These are phyloP conservation scores for Hoplostethus mediterraneus DNA, from an alignment of 2,797 vertebrate genomes.

Conservation along the genomic window DNA sequence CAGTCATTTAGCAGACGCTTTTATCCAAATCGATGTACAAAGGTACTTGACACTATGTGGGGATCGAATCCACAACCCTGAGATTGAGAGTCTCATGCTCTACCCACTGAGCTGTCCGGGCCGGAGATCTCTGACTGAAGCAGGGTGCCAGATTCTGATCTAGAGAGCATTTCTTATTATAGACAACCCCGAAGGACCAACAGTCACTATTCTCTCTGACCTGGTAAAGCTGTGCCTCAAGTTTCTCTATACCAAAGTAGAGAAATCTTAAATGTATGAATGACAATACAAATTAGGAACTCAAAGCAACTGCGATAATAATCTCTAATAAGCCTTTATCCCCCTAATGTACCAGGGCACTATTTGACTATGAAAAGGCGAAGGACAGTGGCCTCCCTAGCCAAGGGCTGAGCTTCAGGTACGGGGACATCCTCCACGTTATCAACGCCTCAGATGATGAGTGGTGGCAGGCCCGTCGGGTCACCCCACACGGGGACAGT, in stretches of 20 bases:
- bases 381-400: slow-evolving; percentile 98
- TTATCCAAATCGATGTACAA: too few species aligned
- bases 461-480: slow-evolving; percentile 97
- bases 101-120: too few species aligned
- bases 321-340: neutral
- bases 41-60: too few species aligned
- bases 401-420: slow-evolving; percentile 97
- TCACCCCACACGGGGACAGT: slow-evolving; percentile 93
- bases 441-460: slow-evolving; percentile 98
- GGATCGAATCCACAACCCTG: too few species aligned
- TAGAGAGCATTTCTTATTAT: slow-evolving; percentile 40
- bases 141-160: slow-evolving; percentile 4
- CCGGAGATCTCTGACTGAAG: slow-evolving; percentile 18
- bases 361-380: slow-evolving; percentile 97
- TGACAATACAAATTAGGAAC: neutral
- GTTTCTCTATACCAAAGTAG: slow-evolving; percentile 7
- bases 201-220: slow-evolving; percentile 34
- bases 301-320: neutral
- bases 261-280: neutral
- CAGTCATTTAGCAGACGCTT: too few species aligned
- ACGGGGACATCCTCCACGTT: slow-evolving; percentile 96
- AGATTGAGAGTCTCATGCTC: too few species aligned
- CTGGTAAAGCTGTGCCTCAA: slow-evolving; percentile 20
- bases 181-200: slow-evolving; percentile 22
- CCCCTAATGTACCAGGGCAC: slow-evolving; percentile 83